Evolutionary conservation across 2,797 vertebrate genomes (phyloP), one percentile per base, ranked within the genome.

Genomic region (Hoplostethus atlanticus): DNA sequence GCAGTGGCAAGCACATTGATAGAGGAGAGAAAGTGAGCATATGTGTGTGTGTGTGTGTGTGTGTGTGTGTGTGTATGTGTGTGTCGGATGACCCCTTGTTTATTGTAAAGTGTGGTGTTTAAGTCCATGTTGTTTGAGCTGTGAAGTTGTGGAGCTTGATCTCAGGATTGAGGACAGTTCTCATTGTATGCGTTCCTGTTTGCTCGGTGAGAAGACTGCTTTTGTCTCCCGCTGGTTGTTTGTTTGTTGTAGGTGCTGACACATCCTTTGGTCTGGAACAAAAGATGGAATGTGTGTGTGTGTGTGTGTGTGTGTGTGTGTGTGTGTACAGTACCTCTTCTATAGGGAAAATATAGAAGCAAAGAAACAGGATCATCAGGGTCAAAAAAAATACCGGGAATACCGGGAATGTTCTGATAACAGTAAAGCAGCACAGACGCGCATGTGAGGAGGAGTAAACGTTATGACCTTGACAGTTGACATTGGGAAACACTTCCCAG

Each of bases 401-500:
- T n/a, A 56, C 68, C 53, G 69, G 71, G 66, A 80, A 51, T 72
- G 71, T 83, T 79, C 77, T 68, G 76, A 84, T 72, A 71, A 55
- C 10, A 0, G 69, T 51, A 31, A 79, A 58, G 76, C 25, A 30
- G 79, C 67, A 55, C 77, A 78, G 68, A 46, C 71, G 77, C 60
- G 63, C 77, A 89, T 67, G 71, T 73, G 47, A 80, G 81, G 55
- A 60, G 83, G 85, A 85, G 76, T 74, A 36, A 73, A 63, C 5
- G 36, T 62, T 64, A 42, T 80, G 80, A 86, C 90, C 89, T 87
- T 91, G 83, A 83, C 59, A 67, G 50, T 78, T 83, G 75, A 88
- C 87, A 73, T 72, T 85, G 83, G 84, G 75, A 90, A 21, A 84
- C 81, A 79, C 75, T 77, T 88, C 66, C 31, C 61, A 75, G 77